phyloP scores from a whole-genome alignment of 2,113 vertebrate genomes.

The Muscicapa adusta region DNA sequence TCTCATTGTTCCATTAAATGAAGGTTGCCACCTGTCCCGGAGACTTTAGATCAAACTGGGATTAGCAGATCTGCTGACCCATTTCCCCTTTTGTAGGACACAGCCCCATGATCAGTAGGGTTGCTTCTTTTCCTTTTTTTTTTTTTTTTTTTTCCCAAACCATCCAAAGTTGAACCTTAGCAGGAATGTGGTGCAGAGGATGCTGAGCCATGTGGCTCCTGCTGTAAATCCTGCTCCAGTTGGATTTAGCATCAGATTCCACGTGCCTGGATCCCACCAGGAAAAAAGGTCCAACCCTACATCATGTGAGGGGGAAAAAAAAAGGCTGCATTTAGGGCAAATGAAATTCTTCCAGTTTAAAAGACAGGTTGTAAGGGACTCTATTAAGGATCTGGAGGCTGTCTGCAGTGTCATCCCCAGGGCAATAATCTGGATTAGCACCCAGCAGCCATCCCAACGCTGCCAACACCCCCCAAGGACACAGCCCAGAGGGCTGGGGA shows the following conservation, averaged over 20 bases:
- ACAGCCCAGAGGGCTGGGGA: not conserved
- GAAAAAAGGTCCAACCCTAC: not conserved
- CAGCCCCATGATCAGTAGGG: not conserved
- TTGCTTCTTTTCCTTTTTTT: not conserved
- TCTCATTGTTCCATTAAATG: conserved; percentile 57
- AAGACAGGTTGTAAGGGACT: not conserved
- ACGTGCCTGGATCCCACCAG: not conserved
- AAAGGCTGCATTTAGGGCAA: not conserved
- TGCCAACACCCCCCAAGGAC: not conserved
- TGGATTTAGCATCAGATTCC: not conserved
- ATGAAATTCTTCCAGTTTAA: not conserved
- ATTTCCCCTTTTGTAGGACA: conserved; percentile 39
- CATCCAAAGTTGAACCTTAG: not conserved
- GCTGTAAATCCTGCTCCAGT: not conserved
- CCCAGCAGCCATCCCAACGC: not conserved
- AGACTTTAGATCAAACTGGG: conserved; percentile 48
- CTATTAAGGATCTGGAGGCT: not conserved
- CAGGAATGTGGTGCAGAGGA: not conserved
- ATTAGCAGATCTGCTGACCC: conserved; percentile 29
- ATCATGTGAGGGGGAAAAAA: accelerated
- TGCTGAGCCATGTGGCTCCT: not conserved
- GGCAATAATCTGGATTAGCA: not conserved
- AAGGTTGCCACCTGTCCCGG: conserved; percentile 48
- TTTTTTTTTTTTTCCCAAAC: not conserved
- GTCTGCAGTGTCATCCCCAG: not conserved